These are phyloP conservation scores for Cygnus buccinator DNA, from an alignment of 2,113 vertebrate genomes.

Conservation along the genomic window DNA sequence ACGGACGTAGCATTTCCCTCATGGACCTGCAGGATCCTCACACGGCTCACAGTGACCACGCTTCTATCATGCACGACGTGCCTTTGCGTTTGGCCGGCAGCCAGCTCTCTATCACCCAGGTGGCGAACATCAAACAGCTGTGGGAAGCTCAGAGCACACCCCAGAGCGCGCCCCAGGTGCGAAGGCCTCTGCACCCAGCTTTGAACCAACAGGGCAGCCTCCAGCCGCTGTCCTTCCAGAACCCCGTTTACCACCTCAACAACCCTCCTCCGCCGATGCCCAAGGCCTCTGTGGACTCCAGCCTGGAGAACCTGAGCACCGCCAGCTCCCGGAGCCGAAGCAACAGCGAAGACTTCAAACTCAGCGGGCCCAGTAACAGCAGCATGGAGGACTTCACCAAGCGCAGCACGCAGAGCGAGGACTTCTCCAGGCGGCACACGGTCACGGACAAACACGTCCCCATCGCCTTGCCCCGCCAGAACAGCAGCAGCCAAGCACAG, in stretches of 20 bases:
- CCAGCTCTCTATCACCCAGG: constrained; percentile 84
- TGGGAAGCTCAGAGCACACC: constrained; percentile 83
- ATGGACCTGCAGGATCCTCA: constrained; percentile 93
- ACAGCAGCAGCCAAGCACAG: constrained; percentile 86
- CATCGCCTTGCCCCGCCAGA: constrained; percentile 86
- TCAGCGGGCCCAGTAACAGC: constrained; percentile 84
- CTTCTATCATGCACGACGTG: constrained; percentile 77
- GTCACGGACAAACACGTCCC: constrained; percentile 76
- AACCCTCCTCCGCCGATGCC: constrained; percentile 76
- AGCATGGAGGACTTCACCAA: constrained; percentile 88
- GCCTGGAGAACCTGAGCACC: constrained; percentile 92
- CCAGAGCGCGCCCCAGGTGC: constrained; percentile 91
- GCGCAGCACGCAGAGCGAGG: constrained; percentile 84
- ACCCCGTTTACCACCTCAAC: constrained; percentile 94
- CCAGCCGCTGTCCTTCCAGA: constrained; percentile 94
- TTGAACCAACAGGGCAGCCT: constrained; percentile 88
- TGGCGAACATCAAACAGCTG: constrained; percentile 79
- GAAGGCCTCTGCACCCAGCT: constrained; percentile 85
- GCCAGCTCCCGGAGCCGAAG: constrained; percentile 90
- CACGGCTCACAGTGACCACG: constrained; percentile 48
- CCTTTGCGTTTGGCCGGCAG: constrained; percentile 84
- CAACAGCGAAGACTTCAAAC: constrained; percentile 87
- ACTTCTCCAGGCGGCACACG: constrained; percentile 72
- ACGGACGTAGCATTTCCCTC: constrained; percentile 91
- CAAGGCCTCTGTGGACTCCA: constrained; percentile 86